Evolutionary conservation across 2,797 vertebrate species (phyloP).

Genomic region (Rhincodon typus): DNA sequence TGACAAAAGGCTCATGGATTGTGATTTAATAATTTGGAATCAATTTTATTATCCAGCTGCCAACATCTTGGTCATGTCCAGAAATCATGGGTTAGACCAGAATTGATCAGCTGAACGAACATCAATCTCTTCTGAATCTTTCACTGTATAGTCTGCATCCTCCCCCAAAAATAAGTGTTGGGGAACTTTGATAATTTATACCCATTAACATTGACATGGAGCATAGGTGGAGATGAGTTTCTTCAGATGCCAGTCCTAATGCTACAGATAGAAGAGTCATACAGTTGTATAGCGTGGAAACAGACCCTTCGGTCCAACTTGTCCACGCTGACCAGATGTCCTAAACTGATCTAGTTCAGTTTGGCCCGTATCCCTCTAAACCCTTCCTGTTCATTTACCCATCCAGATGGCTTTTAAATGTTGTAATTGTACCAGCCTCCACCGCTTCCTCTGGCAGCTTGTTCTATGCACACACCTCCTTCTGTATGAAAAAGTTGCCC

Average conservation of each 20-base stretch:
- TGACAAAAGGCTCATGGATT: neutral
- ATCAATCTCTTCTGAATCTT: neutral
- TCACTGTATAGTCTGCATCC: neutral
- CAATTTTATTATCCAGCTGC: neutral
- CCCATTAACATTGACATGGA: neutral
- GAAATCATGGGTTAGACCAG: neutral
- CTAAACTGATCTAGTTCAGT: too few relatives aligned
- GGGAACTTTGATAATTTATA: neutral
- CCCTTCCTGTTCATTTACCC: too few relatives aligned
- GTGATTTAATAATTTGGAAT: neutral
- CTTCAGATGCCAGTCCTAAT: neutral
- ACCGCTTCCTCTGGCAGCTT: too few relatives aligned
- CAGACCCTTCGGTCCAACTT: too few relatives aligned
- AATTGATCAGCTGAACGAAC: neutral
- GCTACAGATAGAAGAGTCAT: neutral
- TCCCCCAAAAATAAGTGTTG: neutral
- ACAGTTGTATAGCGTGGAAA: too few relatives aligned
- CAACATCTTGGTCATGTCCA: neutral
- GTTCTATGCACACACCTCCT: too few relatives aligned
- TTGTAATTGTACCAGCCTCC: too few relatives aligned
- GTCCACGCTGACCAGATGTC: too few relatives aligned
- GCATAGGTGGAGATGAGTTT: neutral
- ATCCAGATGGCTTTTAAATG: too few relatives aligned
- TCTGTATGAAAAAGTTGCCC: too few relatives aligned
- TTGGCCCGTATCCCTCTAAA: too few relatives aligned